Conservation (phyloP, 1,140 invertebrate species). For the Drosophila arawakana region DNA sequence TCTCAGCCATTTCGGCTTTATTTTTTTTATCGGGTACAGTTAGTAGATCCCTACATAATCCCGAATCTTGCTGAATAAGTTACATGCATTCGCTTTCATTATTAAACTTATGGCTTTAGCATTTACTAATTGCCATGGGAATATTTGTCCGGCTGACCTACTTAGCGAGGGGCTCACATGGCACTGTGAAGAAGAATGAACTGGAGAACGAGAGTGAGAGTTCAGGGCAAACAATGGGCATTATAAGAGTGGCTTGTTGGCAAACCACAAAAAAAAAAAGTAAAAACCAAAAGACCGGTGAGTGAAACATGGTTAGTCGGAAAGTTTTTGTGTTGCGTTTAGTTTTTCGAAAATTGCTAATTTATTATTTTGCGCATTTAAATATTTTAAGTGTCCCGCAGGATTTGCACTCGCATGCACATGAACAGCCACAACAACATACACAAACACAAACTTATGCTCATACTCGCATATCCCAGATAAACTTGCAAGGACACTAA, state of each 20-base stretch:
- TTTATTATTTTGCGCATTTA: slow-evolving; percentile 83
- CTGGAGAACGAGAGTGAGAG: background rate
- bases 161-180: slow-evolving; percentile 45
- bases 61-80: background rate
- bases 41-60: background rate
- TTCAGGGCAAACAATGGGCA: background rate
- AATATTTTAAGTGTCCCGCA: slow-evolving; percentile 80
- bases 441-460: background rate
- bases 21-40: background rate
- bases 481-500: slow-evolving; percentile 81
- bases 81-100: slow-evolving; percentile 15
- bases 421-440: slow-evolving; percentile 3
- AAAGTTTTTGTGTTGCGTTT: slow-evolving; percentile 52
- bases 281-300: background rate
- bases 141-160: slow-evolving; percentile 44
- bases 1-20: background rate
- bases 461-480: slow-evolving; percentile 30
- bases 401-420: slow-evolving; percentile 57
- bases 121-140: slow-evolving; percentile 48
- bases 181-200: slow-evolving; percentile 41
- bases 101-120: slow-evolving; percentile 46
- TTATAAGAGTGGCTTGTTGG: too few species aligned
- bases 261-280: too few species aligned
- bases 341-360: slow-evolving; percentile 70
- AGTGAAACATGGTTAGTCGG: slow-evolving; percentile 18